These are phyloP conservation scores for Distichodus sexfasciatus DNA, from an alignment of 2,797 vertebrate genomes.

Conservation along the genomic window DNA sequence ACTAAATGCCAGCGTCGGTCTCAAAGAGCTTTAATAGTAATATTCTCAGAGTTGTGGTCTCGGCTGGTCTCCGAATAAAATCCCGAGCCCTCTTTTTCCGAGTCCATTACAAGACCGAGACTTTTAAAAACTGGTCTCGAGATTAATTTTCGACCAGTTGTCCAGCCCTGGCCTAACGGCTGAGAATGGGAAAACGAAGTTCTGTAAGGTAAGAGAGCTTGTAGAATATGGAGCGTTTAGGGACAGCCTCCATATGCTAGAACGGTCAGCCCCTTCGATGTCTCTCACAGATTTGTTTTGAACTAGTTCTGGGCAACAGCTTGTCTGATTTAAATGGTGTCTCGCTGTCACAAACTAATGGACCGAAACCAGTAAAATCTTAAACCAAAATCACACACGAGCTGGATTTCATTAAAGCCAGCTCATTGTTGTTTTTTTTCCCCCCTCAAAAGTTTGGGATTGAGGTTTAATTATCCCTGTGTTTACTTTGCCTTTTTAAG, in stretches of 20 bases:
- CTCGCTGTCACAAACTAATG: background rate
- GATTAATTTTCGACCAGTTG: too few species aligned
- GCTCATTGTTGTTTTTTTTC: too few species aligned
- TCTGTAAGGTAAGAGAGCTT: background rate
- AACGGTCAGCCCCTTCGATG: background rate
- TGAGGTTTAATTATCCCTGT: conserved; percentile 7
- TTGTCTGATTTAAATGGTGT: background rate
- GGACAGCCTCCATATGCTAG: background rate
- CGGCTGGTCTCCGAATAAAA: too few species aligned
- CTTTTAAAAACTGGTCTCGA: too few species aligned
- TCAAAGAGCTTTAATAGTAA: too few species aligned
- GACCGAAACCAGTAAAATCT: background rate
- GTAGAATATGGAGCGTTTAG: background rate
- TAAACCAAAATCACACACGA: background rate
- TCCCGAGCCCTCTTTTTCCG: too few species aligned
- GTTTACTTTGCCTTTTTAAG: conserved; percentile 2
- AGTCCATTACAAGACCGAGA: too few species aligned
- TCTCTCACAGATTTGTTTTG: background rate
- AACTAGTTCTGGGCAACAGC: background rate
- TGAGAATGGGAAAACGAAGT: conserved; percentile 4
- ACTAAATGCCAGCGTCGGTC: too few species aligned
- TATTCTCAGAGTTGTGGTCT: too few species aligned
- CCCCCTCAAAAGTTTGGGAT: conserved; percentile 12
- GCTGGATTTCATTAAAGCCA: background rate
- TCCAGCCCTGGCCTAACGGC: too few species aligned